Conservation (phyloP, 2,113 vertebrate genomes). For the Pardalotus punctatus region DNA sequence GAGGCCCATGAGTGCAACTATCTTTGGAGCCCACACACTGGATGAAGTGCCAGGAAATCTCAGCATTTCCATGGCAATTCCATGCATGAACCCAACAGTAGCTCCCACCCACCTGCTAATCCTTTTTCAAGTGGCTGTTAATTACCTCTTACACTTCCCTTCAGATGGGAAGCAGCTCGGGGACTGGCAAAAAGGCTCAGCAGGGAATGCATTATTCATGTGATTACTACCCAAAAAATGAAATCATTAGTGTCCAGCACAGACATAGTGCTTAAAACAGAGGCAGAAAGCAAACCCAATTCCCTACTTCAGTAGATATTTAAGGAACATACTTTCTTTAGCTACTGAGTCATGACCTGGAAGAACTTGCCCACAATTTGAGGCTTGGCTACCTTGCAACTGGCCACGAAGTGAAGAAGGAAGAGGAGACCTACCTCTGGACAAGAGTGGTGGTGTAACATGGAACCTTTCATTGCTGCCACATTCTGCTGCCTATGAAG, state of each 20-base stretch:
- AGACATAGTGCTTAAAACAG: neutral
- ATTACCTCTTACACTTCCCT: conserved; percentile 60
- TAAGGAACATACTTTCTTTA: neutral
- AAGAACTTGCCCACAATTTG: neutral
- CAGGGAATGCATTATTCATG: conserved; percentile 16
- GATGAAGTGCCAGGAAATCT: conserved; percentile 55
- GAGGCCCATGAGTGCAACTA: conserved; percentile 24
- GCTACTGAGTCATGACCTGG: neutral
- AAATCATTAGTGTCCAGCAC: neutral
- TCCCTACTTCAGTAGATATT: neutral
- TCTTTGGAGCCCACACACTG: conserved; percentile 53
- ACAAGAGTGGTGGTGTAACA: neutral
- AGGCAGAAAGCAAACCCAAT: neutral
- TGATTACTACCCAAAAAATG: neutral
- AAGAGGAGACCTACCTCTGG: neutral
- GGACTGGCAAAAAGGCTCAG: conserved; percentile 36
- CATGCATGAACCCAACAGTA: conserved; percentile 49
- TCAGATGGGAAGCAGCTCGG: conserved; percentile 31
- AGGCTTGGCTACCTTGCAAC: neutral
- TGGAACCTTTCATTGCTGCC: neutral
- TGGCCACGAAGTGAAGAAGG: neutral
- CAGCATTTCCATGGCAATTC: conserved; percentile 68
- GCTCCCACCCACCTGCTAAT: conserved; percentile 62
- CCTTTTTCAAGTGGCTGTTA: conserved; percentile 55
- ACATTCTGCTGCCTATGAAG: neutral